phyloP scores from a whole-genome alignment of 1,140 invertebrate genomes.

The Drosophila lacertosa region DNA sequence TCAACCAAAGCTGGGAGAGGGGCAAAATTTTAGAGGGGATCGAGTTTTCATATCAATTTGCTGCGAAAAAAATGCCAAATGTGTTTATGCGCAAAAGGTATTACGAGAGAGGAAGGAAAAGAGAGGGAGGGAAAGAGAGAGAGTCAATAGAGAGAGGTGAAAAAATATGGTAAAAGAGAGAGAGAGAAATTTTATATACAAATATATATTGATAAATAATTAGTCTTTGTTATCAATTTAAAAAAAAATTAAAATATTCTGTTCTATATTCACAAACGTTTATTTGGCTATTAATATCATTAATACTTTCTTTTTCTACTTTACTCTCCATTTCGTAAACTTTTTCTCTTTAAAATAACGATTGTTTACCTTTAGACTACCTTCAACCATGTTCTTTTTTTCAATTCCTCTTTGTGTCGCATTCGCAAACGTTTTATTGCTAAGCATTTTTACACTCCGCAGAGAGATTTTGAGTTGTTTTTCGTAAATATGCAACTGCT shows the following conservation, averaged over 20 bases:
- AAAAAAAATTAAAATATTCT: no score
- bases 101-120: neutral
- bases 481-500: no score
- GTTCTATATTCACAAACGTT: slow-evolving; percentile 9
- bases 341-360: no score
- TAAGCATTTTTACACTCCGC: neutral
- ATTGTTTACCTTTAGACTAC: no score
- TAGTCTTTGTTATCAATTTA: no score
- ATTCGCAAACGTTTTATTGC: neutral
- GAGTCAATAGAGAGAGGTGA: neutral
- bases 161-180: no score
- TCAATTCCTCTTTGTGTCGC: neutral
- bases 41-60: slow-evolving; percentile 65
- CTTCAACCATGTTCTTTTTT: neutral
- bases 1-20: slow-evolving; percentile 43
- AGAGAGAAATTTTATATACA: no score
- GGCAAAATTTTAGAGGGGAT: no score
- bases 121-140: neutral
- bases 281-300: no score
- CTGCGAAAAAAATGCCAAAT: slow-evolving; percentile 65
- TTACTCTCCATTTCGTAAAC: no score
- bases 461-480: no score
- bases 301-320: no score
- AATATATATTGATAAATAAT: neutral
- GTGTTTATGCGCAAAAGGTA: slow-evolving; percentile 72